Conservation (phyloP, 2,888 invertebrate species). For the Perizoma flavofasciatum region DNA sequence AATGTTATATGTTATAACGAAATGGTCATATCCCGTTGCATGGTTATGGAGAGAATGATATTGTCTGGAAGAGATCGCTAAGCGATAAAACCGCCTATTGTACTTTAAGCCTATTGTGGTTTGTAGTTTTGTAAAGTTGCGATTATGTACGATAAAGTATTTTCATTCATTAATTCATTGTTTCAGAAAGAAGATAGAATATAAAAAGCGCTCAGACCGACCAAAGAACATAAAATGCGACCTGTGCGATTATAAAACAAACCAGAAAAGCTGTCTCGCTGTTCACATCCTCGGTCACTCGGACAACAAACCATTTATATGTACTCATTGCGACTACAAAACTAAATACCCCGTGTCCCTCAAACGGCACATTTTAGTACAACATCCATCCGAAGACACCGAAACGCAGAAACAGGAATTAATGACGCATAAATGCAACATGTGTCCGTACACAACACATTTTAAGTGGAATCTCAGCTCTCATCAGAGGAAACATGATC, state of each 20-base stretch:
- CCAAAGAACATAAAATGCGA: conserved; percentile 51
- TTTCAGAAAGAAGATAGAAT: conserved; percentile 13
- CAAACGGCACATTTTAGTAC: conserved; percentile 52
- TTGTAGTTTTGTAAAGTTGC: too few relatives aligned
- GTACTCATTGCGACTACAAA: conserved; percentile 53
- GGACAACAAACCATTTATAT: conserved; percentile 48
- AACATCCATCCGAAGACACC: conserved; percentile 45
- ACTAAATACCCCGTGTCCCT: conserved; percentile 58
- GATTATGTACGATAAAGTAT: too few relatives aligned
- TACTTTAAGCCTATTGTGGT: too few relatives aligned
- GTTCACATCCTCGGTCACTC: conserved; percentile 54
- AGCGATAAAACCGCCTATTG: too few relatives aligned
- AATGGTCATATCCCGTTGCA: too few relatives aligned
- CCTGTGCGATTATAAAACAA: conserved; percentile 46
- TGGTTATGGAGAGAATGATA: too few relatives aligned
- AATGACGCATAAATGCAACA: conserved; percentile 29
- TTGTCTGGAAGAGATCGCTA: too few relatives aligned
- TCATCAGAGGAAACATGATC: conserved; percentile 41
- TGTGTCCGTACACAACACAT: conserved; percentile 39
- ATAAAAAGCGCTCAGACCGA: conserved; percentile 4
- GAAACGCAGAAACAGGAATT: conserved; percentile 7
- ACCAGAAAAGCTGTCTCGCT: conserved; percentile 55
- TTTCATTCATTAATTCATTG: neutral
- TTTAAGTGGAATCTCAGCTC: conserved; percentile 50
- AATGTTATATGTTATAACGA: too few relatives aligned